Base-by-base conservation (phyloP, 2,797 vertebrate genomes). In the Sebastes vulpes region DNA sequence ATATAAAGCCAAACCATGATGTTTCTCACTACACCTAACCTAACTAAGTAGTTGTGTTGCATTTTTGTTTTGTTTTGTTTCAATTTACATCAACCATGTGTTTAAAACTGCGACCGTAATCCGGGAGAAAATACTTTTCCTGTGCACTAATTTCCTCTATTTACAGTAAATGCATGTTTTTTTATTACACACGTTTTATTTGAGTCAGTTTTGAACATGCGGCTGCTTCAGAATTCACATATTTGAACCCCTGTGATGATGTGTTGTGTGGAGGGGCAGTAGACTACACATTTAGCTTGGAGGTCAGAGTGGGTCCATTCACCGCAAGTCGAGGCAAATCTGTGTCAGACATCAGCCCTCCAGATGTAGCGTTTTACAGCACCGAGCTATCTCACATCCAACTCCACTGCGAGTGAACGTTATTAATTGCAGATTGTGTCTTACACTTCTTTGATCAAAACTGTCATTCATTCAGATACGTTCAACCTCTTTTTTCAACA, bases 301-400 rank as follows among this genome's bases (percentile, higher is more conserved):
- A 71, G 53, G 60, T 79, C 63, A 87, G 38, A 64, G 42, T 42
- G 60, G 48, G 56, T 58, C 26, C 57, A 35, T 56, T 67, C 28
- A 28, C 42, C 21, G 12, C 61, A 53, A 70, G 61, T 75, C 7
- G 18, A 79, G 70, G 32, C 70, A 73, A 63, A 82, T 78, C 64
- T 70, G 52, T 16, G 21, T 76, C 63, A 71, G 25, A 71, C 76
- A 76, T 86, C 75, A 77, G 79, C 63, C 71, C 50, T 75, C 69
- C 74, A 74, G 76, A 80, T 73, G 73, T 23, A 65, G 16, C 31
- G 26, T 79, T 83, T 85, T 52, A 81, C 50, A 67, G 32, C 72
- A 12, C 18, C 9, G 26, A 64, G 57, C 46, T 53, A 32, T 65
- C 61, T 71, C 48, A 65, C 54, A 52, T 53, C 31, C 58, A 25